These are phyloP conservation scores for Brassicogethes aeneus DNA, from an alignment of 2,888 invertebrate genomes.

Conservation along the genomic window DNA sequence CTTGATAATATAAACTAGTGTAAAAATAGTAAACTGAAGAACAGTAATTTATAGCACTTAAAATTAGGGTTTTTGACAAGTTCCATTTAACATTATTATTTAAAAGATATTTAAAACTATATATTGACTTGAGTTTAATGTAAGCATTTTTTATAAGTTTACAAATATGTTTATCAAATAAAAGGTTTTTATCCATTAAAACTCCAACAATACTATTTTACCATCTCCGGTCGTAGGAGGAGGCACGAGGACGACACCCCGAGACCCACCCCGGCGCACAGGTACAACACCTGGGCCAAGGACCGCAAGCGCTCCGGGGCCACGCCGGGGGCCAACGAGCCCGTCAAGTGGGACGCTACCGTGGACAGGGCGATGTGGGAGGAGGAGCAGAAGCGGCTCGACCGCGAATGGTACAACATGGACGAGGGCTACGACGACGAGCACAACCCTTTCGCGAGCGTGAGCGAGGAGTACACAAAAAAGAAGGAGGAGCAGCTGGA, in stretches of 20 bases:
- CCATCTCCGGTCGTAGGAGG: constrained; percentile 15
- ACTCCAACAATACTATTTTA: no score
- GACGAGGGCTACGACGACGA: constrained; percentile 90
- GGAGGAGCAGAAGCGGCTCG: constrained; percentile 80
- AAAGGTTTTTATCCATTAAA: no score
- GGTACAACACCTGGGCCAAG: constrained; percentile 70
- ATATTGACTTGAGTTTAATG: no score
- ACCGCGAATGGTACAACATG: constrained; percentile 95
- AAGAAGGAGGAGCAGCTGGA: constrained; percentile 91
- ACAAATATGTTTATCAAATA: no score
- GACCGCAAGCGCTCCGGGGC: constrained; percentile 57
- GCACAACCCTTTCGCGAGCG: constrained; percentile 83
- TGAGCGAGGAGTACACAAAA: constrained; percentile 85
- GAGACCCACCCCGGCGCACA: constrained; percentile 80
- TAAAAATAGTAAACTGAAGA: no score
- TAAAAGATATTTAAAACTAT: no score
- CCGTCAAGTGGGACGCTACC: constrained; percentile 54
- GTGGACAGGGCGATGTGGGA: constrained; percentile 80
- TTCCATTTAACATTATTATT: no score
- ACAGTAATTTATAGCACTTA: no score
- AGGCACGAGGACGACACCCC: constrained; percentile 58
- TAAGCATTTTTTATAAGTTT: no score
- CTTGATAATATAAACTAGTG: no score
- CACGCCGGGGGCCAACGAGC: constrained; percentile 49
- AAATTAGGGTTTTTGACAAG: no score